A percentile compares a stretch with the other conserved stretches of the same genome.
phyloP scores from a whole-genome alignment of 2,888 invertebrate species.

The Phalangium opilio region DNA sequence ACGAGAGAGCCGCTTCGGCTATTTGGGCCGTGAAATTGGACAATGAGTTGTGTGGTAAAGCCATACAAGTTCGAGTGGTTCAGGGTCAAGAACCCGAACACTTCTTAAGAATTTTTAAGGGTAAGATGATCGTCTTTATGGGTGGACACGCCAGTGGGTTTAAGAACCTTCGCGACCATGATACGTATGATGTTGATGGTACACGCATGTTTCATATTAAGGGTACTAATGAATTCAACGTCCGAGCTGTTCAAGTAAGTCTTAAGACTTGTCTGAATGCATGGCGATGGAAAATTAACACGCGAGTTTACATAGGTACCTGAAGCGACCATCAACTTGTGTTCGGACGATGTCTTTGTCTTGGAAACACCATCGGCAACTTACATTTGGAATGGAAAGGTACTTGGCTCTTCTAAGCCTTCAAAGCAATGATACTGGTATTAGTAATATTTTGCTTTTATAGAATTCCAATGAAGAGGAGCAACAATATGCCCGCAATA shows the following conservation, averaged over 20 bases:
- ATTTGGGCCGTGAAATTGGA: slow-evolving; percentile 37
- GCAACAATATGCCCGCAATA: slow-evolving; percentile 40
- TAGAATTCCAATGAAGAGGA: slow-evolving; percentile 48
- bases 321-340: slow-evolving; percentile 42
- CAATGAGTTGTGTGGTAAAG: slow-evolving; percentile 26
- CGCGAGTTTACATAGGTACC: slow-evolving; percentile 47
- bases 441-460: not conserved
- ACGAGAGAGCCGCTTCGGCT: slow-evolving; percentile 40
- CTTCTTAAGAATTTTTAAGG: slow-evolving; percentile 51
- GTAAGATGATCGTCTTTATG: slow-evolving; percentile 30
- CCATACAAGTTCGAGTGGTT: slow-evolving; percentile 38
- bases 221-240: slow-evolving; percentile 41
- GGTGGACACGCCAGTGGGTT: slow-evolving; percentile 30
- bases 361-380: slow-evolving; percentile 42
- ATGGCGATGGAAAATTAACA: slow-evolving; percentile 48
- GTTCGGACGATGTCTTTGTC: slow-evolving; percentile 53
- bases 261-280: not conserved
- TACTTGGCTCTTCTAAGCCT: slow-evolving; percentile 25
- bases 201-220: slow-evolving; percentile 42
- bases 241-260: slow-evolving; percentile 39
- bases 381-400: slow-evolving; percentile 52
- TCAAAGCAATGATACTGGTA: not conserved
- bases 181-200: slow-evolving; percentile 43
- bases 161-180: slow-evolving; percentile 24
- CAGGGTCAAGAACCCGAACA: slow-evolving; percentile 57